phyloP scores from a whole-genome alignment of 2,113 vertebrate species.

The Prinia subflava region DNA sequence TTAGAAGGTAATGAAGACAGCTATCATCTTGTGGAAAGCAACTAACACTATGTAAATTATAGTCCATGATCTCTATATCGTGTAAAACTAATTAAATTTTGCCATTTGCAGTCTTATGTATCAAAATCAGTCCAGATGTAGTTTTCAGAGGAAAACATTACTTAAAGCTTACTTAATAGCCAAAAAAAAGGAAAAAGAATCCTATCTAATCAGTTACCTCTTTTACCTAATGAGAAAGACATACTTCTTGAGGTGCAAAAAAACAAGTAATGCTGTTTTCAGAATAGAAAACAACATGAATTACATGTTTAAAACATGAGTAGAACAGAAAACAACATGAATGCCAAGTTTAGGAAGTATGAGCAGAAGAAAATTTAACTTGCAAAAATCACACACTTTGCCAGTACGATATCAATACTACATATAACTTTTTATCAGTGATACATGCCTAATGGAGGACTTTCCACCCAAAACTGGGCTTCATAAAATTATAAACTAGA shows the following conservation, averaged over 20 bases:
- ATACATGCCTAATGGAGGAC: background rate
- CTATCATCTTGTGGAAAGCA: background rate
- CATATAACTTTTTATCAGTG: background rate
- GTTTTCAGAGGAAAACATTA: background rate
- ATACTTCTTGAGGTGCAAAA: background rate
- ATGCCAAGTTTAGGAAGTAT: background rate
- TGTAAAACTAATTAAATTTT: background rate
- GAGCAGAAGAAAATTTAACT: background rate
- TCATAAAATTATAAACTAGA: background rate
- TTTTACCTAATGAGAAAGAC: background rate
- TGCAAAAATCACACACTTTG: background rate
- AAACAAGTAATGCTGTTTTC: background rate
- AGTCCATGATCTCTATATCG: background rate
- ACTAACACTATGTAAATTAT: no score
- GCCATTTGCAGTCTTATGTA: background rate
- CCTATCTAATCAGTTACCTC: background rate
- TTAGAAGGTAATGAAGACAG: background rate
- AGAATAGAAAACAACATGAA: background rate
- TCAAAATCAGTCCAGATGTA: background rate
- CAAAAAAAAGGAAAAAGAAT: background rate
- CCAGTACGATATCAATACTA: accelerated
- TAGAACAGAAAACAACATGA: background rate
- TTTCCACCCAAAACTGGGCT: background rate
- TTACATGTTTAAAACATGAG: background rate
- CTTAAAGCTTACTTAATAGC: background rate